Evolutionary conservation across 2,888 invertebrate genomes (phyloP), one percentile per base, ranked within the genome.

Genomic region (Teinopalpus imperialis): DNA sequence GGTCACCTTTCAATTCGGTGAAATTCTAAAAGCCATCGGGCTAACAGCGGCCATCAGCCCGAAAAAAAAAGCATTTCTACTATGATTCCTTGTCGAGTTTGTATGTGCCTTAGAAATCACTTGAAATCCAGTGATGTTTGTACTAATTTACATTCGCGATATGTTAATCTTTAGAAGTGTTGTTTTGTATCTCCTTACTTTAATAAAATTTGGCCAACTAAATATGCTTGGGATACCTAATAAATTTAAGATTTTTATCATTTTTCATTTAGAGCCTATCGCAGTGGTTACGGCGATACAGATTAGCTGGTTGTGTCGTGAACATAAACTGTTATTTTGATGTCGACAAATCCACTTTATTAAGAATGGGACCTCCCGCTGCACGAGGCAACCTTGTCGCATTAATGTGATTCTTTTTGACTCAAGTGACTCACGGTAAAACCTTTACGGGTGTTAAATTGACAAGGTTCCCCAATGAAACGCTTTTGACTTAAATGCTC

Each of bases 311-410:
- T 81, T 81, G 79, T 75, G 77, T 63, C 68, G 74, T 52, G 65
- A 63, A 69, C 75, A 71, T 83, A 82, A 85, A 85, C 74, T 80
- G 81, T 75, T 81, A 80, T 83, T 81, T 80, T 81, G 75, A 83
- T 86, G 81, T 85, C 85, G 82, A 83, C 86, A 82, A 82, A 82
- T 81, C 82, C 81, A 80, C 81, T 83, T 82, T 82, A 85, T 81
- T 83, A 82, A 79, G 69, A 70, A 63, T 57, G 57, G 65, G 83
- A 81, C 80, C 83, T 72, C 85, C 86, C 80, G 80, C 76, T 74
- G 81, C 49, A 63, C 58, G 49, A 59, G 55, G 59, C 72, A 72
- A 81, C 85, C 72, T 63, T 85, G 75, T 83, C 81, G 54, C 53
- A 65, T 57, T 27, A 39, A 7, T 5, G 14, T 20, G 1, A 3